A percentile compares a stretch with the other conserved stretches of the same genome.
phyloP scores from a whole-genome alignment of 2,888 invertebrate species.

The Cerastis rubricosa region DNA sequence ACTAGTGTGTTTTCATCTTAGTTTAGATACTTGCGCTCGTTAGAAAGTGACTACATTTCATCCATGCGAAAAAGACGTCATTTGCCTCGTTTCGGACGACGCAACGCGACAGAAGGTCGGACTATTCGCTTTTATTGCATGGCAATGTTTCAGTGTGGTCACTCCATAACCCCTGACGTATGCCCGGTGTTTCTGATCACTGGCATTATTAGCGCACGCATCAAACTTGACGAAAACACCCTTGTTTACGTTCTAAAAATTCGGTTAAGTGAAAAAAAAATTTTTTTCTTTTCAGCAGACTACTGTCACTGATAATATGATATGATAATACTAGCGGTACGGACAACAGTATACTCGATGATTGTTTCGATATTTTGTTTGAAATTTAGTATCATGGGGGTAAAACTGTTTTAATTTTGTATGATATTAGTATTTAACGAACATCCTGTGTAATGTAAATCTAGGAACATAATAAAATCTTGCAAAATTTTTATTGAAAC shows the following conservation, averaged over 20 bases:
- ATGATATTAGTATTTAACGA: conserved; percentile 49
- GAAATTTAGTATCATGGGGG: conserved; percentile 38
- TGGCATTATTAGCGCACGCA: neutral
- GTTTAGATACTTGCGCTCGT: neutral
- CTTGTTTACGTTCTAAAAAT: neutral
- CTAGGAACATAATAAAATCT: conserved; percentile 53
- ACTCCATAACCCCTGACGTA: neutral
- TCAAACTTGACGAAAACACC: neutral
- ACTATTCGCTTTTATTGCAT: neutral
- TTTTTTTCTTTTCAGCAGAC: neutral
- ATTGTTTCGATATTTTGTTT: conserved; percentile 43
- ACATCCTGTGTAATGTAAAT: conserved; percentile 51
- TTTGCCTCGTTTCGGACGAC: neutral
- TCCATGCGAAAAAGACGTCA: neutral
- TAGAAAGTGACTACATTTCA: neutral
- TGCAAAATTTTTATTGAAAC: conserved; percentile 47
- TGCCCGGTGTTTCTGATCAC: neutral
- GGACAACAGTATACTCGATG: conserved; percentile 21
- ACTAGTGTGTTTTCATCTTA: neutral
- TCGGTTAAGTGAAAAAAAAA: neutral
- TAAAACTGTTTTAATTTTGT: conserved; percentile 49
- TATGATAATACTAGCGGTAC: conserved; percentile 10
- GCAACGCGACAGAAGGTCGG: neutral
- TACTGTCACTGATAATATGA: neutral
- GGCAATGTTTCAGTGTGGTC: neutral